Base-by-base conservation (phyloP, 2,113 vertebrate genomes). In the Chaetura pelagica region DNA sequence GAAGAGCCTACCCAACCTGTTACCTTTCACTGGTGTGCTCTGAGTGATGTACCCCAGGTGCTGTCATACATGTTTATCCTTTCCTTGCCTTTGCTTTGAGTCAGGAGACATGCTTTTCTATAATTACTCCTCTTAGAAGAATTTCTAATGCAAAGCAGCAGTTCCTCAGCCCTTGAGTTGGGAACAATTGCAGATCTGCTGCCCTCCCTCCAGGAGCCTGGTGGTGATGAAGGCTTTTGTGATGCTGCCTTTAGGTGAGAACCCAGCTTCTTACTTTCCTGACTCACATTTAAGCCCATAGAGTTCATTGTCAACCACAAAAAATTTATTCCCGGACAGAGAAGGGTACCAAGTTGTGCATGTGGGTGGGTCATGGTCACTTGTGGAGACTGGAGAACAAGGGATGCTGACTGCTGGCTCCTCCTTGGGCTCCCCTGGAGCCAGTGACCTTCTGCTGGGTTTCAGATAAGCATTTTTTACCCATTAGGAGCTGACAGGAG, bases 281-380 rank as follows among this genome's bases (percentile, higher is more conserved):
- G 19, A 20, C 54, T 84, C 48, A 40, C 34, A 5, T 94, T 83
- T 54, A 92, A 94, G 6, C 89, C 58, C 42, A 44, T 64, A 61
- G 96, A 94, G 49, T 98, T 97, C 26, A 97, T 90, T 98, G 97
- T 97, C 46, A 98, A 54, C 93, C 93, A 95, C 86, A 98, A 91
- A 78, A 97, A 97, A 54, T 97, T 97, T 32, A 96, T 84, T 67
- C 96, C 97, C 96, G 91, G 21, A 55, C 44, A 82, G 16, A 55
- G 57, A 55, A 68, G 69, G 74, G 55, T 84, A 84, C 55, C 30
- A 77, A 48, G 46, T 21, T 48, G 19, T 48, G 46, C 46, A 48
- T 44, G n/a, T 34, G 54, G 66, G 22, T 63, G 48, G 38, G 42
- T 64, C 78, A 44, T 17, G 49, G 18, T 26, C 26, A 1, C 34